These are phyloP conservation scores for Ceyx margarethae DNA, from an alignment of 2,113 vertebrate species.

Conservation along the genomic window DNA sequence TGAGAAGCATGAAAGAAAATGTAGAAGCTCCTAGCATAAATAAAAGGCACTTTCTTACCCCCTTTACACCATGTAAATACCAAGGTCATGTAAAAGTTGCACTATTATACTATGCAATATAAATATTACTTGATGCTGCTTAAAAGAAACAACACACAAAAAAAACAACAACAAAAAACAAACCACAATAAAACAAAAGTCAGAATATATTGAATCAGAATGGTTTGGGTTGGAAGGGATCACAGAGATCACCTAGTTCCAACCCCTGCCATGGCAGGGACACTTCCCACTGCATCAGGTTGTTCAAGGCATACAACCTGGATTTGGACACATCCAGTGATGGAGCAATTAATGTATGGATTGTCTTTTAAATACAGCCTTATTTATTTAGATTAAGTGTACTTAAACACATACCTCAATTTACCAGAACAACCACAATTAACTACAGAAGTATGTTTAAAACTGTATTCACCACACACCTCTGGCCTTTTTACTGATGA, in stretches of 20 bases:
- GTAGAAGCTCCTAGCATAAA: neutral
- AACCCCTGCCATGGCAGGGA: too few relatives aligned
- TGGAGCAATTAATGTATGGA: neutral
- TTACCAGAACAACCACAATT: neutral
- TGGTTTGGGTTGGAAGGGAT: too few relatives aligned
- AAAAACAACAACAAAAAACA: neutral
- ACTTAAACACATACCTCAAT: neutral
- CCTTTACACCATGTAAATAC: neutral
- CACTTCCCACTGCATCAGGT: too few relatives aligned
- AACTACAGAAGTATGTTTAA: neutral
- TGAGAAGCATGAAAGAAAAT: neutral
- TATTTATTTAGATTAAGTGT: neutral
- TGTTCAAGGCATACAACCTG: too few relatives aligned
- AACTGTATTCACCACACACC: neutral
- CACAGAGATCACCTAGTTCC: too few relatives aligned
- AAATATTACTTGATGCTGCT: neutral
- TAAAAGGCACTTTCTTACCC: neutral
- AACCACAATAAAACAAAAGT: too few relatives aligned
- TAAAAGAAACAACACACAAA: neutral
- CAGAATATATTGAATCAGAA: too few relatives aligned
- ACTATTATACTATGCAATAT: neutral
- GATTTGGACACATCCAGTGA: too few relatives aligned
- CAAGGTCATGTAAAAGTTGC: neutral
- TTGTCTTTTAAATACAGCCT: neutral
- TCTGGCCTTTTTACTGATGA: neutral